These are phyloP conservation scores for Apotomis capreana DNA, from an alignment of 2,888 invertebrate species.

Conservation along the genomic window DNA sequence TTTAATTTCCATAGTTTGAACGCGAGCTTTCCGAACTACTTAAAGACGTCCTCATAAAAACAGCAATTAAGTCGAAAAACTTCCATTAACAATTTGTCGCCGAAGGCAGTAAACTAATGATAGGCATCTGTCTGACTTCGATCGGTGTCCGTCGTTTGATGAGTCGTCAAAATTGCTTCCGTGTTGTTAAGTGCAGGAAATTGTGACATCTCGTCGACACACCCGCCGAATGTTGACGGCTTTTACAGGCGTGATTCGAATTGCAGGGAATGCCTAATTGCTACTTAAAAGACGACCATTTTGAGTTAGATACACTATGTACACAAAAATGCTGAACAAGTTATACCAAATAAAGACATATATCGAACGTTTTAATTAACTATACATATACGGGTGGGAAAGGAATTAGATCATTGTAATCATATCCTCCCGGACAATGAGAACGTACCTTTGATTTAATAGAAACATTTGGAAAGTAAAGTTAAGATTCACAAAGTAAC, in stretches of 20 bases:
- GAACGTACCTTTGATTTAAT: no score
- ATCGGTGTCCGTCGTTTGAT: constrained; percentile 78
- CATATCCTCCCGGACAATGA: no score
- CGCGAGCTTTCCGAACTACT: constrained; percentile 18
- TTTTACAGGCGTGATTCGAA: constrained; percentile 47
- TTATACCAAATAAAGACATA: no score
- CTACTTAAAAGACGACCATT: neutral
- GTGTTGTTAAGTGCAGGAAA: constrained; percentile 83
- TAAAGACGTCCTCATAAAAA: constrained; percentile 24
- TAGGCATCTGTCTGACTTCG: constrained; percentile 66
- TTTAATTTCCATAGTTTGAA: constrained; percentile 50
- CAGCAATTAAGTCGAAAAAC: constrained; percentile 44
- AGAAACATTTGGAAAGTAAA: no score
- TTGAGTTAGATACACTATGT: no score
- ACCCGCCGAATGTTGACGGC: constrained; percentile 72
- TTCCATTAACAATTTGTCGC: constrained; percentile 57
- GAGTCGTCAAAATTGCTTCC: constrained; percentile 83
- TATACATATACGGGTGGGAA: no score
- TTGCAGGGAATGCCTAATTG: neutral
- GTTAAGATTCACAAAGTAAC: no score
- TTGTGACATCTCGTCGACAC: constrained; percentile 80
- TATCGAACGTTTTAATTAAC: no score
- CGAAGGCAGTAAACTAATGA: constrained; percentile 60
- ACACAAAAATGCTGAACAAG: no score
- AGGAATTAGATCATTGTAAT: no score